A percentile compares a stretch with the other conserved stretches of the same genome.
Evolutionary conservation across 2,113 vertebrate genomes (phyloP).

Genomic region (Colossoma macropomum): DNA sequence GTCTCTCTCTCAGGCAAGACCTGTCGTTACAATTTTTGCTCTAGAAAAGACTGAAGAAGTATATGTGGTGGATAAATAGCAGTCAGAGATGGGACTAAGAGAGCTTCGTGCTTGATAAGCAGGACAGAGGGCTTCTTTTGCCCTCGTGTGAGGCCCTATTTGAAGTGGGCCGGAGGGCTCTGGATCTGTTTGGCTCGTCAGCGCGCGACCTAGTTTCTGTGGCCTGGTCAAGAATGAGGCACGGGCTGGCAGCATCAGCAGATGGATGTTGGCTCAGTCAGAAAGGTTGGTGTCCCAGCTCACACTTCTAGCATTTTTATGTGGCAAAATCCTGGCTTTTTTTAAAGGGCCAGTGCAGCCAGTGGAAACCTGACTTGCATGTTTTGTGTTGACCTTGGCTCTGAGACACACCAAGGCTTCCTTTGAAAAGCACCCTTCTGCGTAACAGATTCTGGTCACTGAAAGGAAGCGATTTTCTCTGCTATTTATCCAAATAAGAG

Average conservation of each 20-base stretch:
- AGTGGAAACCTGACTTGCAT: conserved; percentile 32
- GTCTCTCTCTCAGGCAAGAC: too few relatives aligned
- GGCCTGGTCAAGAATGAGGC: conserved; percentile 15
- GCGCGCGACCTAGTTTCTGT: conserved; percentile 35
- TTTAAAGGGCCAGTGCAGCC: conserved; percentile 7
- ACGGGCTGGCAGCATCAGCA: conserved; percentile 16
- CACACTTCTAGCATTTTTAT: neutral
- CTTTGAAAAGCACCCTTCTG: conserved; percentile 41
- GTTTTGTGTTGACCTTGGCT: conserved; percentile 63
- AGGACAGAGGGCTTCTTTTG: conserved; percentile 12
- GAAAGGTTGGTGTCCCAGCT: conserved; percentile 19
- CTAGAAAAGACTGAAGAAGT: neutral
- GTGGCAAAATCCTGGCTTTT: conserved; percentile 31
- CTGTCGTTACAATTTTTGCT: neutral
- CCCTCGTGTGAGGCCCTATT: neutral
- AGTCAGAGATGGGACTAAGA: neutral
- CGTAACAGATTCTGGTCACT: conserved; percentile 25
- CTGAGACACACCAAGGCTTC: conserved; percentile 36
- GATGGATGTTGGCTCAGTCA: conserved; percentile 47
- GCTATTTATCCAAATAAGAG: conserved; percentile 58
- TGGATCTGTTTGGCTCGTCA: conserved; percentile 32
- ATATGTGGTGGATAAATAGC: conserved; percentile 9
- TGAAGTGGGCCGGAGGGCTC: neutral
- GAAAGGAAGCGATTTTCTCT: conserved; percentile 59
- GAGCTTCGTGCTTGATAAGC: neutral